A percentile compares a stretch with the other conserved stretches of the same genome.
These are phyloP conservation scores for Zele albiditarsus DNA, from an alignment of 2,888 invertebrate genomes.

Conservation along the genomic window DNA sequence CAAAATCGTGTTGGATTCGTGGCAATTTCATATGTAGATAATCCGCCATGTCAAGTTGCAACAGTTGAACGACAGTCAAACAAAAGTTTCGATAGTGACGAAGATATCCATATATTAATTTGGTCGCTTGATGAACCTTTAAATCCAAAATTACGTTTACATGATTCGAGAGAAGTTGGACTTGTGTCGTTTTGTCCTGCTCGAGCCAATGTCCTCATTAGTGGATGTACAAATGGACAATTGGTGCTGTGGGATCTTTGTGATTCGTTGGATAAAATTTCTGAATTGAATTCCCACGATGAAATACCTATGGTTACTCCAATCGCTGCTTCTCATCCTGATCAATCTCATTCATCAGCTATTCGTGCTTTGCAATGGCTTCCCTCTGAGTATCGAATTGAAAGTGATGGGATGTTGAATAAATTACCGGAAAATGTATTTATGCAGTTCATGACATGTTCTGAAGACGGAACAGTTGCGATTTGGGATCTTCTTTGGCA, in stretches of 20 bases:
- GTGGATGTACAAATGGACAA: slow-evolving; percentile 68
- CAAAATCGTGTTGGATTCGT: slow-evolving; percentile 55
- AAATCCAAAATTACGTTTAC: slow-evolving; percentile 59
- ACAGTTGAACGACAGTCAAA: neutral
- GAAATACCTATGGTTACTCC: slow-evolving; percentile 23
- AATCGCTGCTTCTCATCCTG: slow-evolving; percentile 54
- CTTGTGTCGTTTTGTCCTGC: slow-evolving; percentile 67
- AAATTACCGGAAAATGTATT: slow-evolving; percentile 48
- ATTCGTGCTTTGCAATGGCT: slow-evolving; percentile 68
- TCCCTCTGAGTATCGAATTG: slow-evolving; percentile 54
- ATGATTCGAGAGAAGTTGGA: slow-evolving; percentile 62
- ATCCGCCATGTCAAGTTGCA: neutral
- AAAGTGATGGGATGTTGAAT: slow-evolving; percentile 56
- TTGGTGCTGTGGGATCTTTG: slow-evolving; percentile 68
- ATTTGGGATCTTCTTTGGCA: slow-evolving; percentile 68
- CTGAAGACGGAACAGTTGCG: slow-evolving; percentile 64
- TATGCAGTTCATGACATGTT: slow-evolving; percentile 65
- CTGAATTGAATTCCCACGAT: neutral
- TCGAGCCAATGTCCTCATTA: slow-evolving; percentile 62
- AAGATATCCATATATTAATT: slow-evolving; percentile 50
- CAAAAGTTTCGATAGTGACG: neutral
- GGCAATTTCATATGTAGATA: slow-evolving; percentile 57
- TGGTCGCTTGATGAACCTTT: slow-evolving; percentile 62
- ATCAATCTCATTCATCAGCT: slow-evolving; percentile 58
- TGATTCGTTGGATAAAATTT: slow-evolving; percentile 23